These are phyloP conservation scores for Podilymbus podiceps DNA, from an alignment of 2,113 vertebrate genomes.

Conservation along the genomic window DNA sequence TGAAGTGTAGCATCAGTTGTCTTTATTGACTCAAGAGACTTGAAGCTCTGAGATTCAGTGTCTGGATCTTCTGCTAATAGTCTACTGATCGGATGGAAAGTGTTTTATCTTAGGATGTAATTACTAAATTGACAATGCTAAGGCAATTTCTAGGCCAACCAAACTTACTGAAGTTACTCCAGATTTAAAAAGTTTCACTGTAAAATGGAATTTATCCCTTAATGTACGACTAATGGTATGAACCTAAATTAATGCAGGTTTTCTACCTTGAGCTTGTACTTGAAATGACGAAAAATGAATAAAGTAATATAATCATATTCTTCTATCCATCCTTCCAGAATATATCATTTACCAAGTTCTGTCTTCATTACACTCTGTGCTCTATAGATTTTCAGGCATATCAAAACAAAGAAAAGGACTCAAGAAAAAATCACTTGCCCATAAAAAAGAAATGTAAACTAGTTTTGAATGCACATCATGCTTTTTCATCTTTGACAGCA, in stretches of 20 bases:
- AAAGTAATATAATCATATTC: not conserved
- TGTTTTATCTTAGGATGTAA: constrained; percentile 2
- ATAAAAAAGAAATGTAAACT: constrained; percentile 53
- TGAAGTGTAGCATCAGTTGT: not conserved
- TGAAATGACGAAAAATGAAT: constrained; percentile 5
- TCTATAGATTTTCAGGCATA: not conserved
- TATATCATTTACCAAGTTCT: not conserved
- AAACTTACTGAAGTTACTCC: not conserved
- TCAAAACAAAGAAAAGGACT: constrained; percentile 24
- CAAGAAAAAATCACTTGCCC: constrained; percentile 44
- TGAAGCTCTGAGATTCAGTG: not conserved
- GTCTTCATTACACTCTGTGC: not conserved
- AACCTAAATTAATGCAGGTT: not conserved
- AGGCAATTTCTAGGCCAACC: constrained; percentile 7
- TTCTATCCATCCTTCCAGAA: not conserved
- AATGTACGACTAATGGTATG: not conserved
- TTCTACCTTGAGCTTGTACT: constrained; percentile 16
- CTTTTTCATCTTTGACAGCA: constrained; percentile 69
- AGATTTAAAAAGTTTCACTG: constrained; percentile 2
- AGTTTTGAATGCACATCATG: constrained; percentile 67
- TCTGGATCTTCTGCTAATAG: not conserved
- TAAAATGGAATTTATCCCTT: constrained; percentile 3
- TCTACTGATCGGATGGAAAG: not conserved
- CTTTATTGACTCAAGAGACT: not conserved
- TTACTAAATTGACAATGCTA: constrained; percentile 14